Base-by-base conservation (phyloP, 2,888 invertebrate genomes). In the Micropterix aruncella region DNA sequence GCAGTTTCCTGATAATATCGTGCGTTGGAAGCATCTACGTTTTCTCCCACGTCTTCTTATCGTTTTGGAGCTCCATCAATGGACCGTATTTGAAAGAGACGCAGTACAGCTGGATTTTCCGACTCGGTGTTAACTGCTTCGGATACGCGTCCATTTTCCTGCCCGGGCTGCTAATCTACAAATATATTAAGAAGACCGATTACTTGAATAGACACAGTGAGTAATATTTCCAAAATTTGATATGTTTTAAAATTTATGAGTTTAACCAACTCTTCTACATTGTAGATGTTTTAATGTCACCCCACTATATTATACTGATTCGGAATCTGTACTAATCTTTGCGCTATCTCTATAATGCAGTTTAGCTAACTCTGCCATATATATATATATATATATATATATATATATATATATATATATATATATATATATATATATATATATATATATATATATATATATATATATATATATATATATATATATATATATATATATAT, bases 71-170 rank as follows among this genome's bases (percentile, higher is more conserved):
- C 53, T 16, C 57, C 58, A 37, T 52, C 55, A 44, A 50, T 62
- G 7, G 60, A 61, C 1, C 61, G 66, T 50, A 50, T 70, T 41
- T 60, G 68, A 41, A 63, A 65, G 51, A 58, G 66, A 38, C 65
- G 69, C 70, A 75, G 46, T 79, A 79, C 52, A 72, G 68, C 46
- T 90, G 94, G 94, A 57, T 89, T 15, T 70, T 88, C 52, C 79
- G 84, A 50, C 69, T 94, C 37, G 56, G 79, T 37, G 68, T 88
- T 17, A 95, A 95, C 65, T 70, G 91, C 44, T 70, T 89, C 15
- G 92, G 93, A 12, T 96, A 95, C 61, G 77, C 83, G 2, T 88
- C 90, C n/a, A 73, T 96, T 45, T 73, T 94, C 58, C 62, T 93
- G 46, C 94, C 95, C 1, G 89, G 89, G 41, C 83, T 79, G 58